These are phyloP conservation scores for Neogobius melanostomus DNA, from an alignment of 2,113 vertebrate species.

Conservation along the genomic window DNA sequence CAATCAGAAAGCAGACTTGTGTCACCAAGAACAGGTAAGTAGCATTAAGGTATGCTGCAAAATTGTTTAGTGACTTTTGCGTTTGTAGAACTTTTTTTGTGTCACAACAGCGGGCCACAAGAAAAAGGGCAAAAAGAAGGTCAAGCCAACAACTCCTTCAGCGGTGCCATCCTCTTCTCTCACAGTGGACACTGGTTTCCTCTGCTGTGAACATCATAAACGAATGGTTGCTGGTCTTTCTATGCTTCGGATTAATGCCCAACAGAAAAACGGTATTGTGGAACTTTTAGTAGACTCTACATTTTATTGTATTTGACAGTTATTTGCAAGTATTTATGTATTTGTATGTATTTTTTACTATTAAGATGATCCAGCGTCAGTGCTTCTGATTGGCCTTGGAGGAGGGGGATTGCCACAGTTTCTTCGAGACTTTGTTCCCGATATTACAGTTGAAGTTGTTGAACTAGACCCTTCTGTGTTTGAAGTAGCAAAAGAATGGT, in stretches of 20 bases:
- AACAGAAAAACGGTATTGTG: slow-evolving; percentile 58
- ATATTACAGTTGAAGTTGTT: slow-evolving; percentile 79
- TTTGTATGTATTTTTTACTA: background rate
- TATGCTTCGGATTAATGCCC: slow-evolving; percentile 72
- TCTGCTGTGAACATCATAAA: slow-evolving; percentile 94
- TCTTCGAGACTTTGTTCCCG: slow-evolving; percentile 85
- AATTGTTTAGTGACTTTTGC: background rate
- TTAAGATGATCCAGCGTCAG: slow-evolving; percentile 72
- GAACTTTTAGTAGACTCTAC: background rate
- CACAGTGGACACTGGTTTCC: slow-evolving; percentile 85
- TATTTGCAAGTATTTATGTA: background rate
- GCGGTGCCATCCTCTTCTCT: slow-evolving; percentile 26
- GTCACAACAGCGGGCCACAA: slow-evolving; percentile 73
- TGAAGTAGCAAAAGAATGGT: slow-evolving; percentile 88
- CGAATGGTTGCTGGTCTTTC: slow-evolving; percentile 90
- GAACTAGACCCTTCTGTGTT: slow-evolving; percentile 89
- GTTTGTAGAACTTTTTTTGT: background rate
- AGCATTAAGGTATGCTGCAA: background rate
- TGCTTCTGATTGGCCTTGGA: slow-evolving; percentile 90
- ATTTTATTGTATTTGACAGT: background rate
- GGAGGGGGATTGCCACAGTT: slow-evolving; percentile 95
- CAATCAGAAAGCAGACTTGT: slow-evolving; percentile 89
- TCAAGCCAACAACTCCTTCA: slow-evolving; percentile 42
- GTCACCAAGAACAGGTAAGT: slow-evolving; percentile 58
- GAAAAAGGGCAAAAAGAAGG: slow-evolving; percentile 87